Evolutionary conservation across 2,797 vertebrate genomes (phyloP).

Genomic region (Pseudocheirus occidentalis): DNA sequence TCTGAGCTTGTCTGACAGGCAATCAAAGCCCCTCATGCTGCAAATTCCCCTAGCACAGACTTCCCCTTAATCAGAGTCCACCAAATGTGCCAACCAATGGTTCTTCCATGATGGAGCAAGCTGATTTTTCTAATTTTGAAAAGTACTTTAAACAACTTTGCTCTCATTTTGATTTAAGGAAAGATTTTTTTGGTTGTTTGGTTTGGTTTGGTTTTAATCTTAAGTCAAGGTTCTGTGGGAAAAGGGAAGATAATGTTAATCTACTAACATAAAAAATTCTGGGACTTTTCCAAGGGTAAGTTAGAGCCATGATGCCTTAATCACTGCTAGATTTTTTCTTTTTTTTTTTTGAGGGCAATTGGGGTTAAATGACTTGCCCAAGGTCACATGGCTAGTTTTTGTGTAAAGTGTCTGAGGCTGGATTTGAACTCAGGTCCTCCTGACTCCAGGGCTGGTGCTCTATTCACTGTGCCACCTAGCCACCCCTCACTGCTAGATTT

Average conservation of each 20-base stretch:
- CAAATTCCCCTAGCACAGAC: conserved; percentile 28
- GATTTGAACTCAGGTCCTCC: no score
- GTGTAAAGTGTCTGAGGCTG: no score
- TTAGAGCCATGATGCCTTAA: background rate
- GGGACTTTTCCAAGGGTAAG: background rate
- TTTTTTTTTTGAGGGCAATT: no score
- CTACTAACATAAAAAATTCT: background rate
- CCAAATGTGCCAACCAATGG: background rate
- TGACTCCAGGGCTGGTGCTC: no score
- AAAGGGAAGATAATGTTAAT: background rate
- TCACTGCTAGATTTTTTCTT: background rate
- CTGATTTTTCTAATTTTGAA: conserved; percentile 3
- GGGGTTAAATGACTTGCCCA: no score
- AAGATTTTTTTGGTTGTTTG: conserved; percentile 11
- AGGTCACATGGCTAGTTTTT: no score
- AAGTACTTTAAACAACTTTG: background rate
- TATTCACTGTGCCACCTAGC: no score
- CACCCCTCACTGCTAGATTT: background rate
- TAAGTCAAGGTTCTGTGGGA: background rate
- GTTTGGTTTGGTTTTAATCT: background rate
- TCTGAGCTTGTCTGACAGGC: conserved; percentile 56
- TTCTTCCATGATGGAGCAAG: fast-evolving
- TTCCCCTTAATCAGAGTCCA: conserved; percentile 34
- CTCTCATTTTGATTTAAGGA: conserved; percentile 31
- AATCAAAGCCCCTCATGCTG: conserved; percentile 48